Percentiles rank a stretch among this genome's conserved stretches.
phyloP scores from a whole-genome alignment of 2,888 invertebrate species.

The Elysia crispata region DNA sequence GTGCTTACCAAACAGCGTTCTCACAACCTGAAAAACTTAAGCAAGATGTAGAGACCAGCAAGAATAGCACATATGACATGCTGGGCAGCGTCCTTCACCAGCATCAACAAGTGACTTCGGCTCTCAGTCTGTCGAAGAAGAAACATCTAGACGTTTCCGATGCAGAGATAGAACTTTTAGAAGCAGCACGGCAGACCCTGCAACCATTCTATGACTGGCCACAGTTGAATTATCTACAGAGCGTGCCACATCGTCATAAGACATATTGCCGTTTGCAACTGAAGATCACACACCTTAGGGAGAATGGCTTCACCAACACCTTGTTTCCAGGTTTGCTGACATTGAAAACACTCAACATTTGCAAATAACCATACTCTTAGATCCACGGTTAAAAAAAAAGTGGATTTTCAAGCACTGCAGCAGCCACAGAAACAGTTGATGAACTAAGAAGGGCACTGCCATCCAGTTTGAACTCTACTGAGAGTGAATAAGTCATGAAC shows the following conservation, averaged over 20 bases:
- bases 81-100: background rate
- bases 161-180: background rate
- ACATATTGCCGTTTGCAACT: background rate
- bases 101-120: background rate
- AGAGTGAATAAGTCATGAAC: background rate
- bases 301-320: background rate
- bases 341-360: background rate
- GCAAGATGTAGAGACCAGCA: conserved; percentile 5
- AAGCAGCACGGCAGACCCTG: background rate
- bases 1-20: background rate
- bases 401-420: too few relatives aligned
- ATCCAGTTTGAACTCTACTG: background rate
- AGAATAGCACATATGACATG: conserved; percentile 15
- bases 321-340: background rate
- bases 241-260: background rate
- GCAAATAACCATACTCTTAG: background rate
- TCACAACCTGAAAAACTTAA: background rate
- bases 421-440: background rate
- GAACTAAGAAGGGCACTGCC: background rate
- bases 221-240: background rate
- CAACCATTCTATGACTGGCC: conserved; percentile 2
- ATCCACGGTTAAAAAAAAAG: background rate
- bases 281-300: background rate
- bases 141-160: background rate
- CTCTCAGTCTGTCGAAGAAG: background rate